Percentiles rank a stretch among this genome's conserved stretches.
These are phyloP conservation scores for Excalfactoria chinensis DNA, from an alignment of 2,113 vertebrate genomes.

Conservation along the genomic window DNA sequence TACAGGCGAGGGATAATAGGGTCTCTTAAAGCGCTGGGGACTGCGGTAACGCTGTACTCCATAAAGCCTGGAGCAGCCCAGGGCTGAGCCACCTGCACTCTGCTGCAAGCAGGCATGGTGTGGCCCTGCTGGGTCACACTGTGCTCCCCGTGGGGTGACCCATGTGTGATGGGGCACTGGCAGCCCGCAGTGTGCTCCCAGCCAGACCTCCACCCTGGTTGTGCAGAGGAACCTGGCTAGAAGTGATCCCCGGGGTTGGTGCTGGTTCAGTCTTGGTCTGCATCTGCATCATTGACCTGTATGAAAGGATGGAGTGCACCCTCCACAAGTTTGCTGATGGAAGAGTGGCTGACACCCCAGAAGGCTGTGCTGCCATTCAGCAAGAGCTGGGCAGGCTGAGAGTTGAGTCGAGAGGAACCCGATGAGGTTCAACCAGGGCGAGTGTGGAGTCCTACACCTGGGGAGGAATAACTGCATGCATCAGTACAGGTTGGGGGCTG, in stretches of 20 bases:
- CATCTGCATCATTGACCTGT: neutral
- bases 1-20: neutral
- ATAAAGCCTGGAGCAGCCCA: neutral
- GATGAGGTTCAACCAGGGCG: neutral
- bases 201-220: too few relatives aligned
- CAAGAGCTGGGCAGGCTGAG: neutral
- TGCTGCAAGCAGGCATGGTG: too few relatives aligned
- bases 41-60: neutral
- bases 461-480: neutral
- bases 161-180: accelerated
- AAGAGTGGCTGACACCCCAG: neutral
- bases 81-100: too few relatives aligned
- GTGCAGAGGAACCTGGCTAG: too few relatives aligned
- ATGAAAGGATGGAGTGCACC: neutral
- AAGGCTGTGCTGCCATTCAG: neutral
- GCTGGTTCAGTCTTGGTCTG: neutral
- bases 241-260: neutral
- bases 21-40: neutral
- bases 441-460: neutral
- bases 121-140: neutral
- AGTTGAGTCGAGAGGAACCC: too few relatives aligned
- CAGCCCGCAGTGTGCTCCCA: neutral
- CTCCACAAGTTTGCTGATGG: neutral
- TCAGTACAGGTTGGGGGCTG: neutral
- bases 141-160: neutral